These are phyloP conservation scores for Murina feae DNA, from an alignment of 2,113 vertebrate genomes.

Conservation along the genomic window DNA sequence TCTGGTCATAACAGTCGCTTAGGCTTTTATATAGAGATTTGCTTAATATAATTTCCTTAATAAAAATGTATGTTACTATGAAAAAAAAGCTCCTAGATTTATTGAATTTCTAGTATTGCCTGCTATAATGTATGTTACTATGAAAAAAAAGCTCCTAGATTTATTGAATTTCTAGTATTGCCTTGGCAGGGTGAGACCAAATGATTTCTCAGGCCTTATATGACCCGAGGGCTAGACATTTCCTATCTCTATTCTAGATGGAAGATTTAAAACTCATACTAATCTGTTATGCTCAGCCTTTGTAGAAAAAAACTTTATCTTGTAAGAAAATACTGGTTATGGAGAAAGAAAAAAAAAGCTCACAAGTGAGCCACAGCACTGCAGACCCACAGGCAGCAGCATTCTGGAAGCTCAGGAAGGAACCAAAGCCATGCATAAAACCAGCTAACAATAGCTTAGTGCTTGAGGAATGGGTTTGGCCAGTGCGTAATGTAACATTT, in stretches of 20 bases:
- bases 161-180: too few species aligned
- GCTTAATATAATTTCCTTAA: too few species aligned
- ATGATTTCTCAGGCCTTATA: too few species aligned
- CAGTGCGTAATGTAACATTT: not conserved
- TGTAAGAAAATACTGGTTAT: not conserved
- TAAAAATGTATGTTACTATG: too few species aligned
- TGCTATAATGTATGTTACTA: too few species aligned
- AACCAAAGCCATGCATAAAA: not conserved
- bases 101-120: too few species aligned
- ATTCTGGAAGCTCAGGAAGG: not conserved
- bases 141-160: too few species aligned
- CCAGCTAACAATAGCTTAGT: not conserved
- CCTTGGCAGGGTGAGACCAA: too few species aligned
- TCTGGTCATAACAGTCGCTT: too few species aligned
- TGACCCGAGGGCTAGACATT: too few species aligned
- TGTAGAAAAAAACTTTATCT: not conserved
- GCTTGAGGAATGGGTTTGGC: not conserved
- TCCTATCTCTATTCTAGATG: not conserved
- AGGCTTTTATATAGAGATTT: too few species aligned
- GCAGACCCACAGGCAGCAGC: not conserved
- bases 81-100: too few species aligned
- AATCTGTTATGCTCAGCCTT: not conserved
- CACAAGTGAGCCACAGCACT: not conserved
- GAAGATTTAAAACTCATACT: not conserved
- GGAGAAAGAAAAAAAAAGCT: not conserved